Percentiles rank a stretch among this genome's conserved stretches.
phyloP scores from a whole-genome alignment of 2,797 vertebrate genomes.

The Gila robusta region DNA sequence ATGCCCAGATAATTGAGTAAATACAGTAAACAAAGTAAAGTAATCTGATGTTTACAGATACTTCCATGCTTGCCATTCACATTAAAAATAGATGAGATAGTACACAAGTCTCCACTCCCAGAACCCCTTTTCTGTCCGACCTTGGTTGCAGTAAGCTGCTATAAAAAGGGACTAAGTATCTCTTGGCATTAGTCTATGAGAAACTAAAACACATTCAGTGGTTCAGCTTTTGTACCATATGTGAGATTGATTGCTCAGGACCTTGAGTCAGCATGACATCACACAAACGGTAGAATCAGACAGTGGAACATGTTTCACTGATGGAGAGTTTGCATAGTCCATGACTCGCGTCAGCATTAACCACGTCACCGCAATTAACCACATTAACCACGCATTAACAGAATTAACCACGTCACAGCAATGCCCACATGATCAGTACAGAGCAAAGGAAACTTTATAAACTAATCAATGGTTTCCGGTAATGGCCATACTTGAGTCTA shows the following conservation, averaged over 20 bases:
- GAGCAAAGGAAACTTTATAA: neutral
- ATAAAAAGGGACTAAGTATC: neutral
- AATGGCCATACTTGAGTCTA: no score
- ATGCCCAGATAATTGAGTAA: neutral
- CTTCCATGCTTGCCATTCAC: neutral
- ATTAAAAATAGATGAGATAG: conserved; percentile 6
- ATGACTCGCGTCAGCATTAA: neutral
- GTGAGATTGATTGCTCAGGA: conserved; percentile 21
- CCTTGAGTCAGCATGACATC: neutral
- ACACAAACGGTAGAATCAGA: neutral
- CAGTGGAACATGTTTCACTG: neutral
- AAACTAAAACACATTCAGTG: neutral
- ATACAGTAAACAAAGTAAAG: neutral
- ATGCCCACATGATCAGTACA: neutral
- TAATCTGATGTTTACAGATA: neutral
- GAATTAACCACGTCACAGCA: neutral
- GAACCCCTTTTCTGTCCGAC: neutral
- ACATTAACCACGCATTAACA: no score
- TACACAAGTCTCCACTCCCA: neutral
- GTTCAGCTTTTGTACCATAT: neutral
- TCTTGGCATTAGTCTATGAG: neutral
- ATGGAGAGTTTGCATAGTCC: neutral
- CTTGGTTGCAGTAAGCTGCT: neutral
- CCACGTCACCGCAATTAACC: neutral
- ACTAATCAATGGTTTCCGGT: no score